These are phyloP conservation scores for Lagopus leucura DNA, from an alignment of 2,113 vertebrate genomes.

Conservation along the genomic window DNA sequence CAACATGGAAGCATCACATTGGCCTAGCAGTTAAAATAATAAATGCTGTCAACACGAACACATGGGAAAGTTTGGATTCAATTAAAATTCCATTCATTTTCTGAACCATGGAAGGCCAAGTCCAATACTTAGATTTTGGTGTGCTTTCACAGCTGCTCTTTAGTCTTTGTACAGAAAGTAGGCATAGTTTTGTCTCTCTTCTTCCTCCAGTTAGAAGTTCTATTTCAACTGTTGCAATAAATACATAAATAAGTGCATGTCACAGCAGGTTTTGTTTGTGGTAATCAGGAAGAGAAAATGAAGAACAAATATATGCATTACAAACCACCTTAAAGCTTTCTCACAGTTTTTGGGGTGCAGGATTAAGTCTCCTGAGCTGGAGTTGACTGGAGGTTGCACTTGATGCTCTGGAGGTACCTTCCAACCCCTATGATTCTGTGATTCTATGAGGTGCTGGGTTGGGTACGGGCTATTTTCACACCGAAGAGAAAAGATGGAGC, in stretches of 20 bases:
- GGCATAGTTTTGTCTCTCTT: constrained; percentile 16
- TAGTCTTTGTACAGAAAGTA: constrained; percentile 36
- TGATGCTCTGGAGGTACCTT: too few species aligned
- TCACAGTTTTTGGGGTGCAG: neutral
- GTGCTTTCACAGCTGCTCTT: constrained; percentile 59
- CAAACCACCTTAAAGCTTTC: neutral
- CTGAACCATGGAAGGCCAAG: constrained; percentile 39
- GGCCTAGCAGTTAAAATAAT: constrained; percentile 35
- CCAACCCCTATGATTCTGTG: too few species aligned
- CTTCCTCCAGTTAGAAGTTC: neutral
- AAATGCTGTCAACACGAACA: constrained; percentile 55
- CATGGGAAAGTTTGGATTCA: constrained; percentile 47
- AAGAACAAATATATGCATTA: neutral
- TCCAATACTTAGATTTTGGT: constrained; percentile 23
- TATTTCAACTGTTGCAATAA: neutral
- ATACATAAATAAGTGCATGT: neutral
- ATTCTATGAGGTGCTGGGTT: neutral
- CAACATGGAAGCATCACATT: constrained; percentile 13
- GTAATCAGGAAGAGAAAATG: neutral
- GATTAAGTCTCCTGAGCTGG: neutral
- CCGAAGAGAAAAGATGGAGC: neutral
- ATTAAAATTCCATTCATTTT: constrained; percentile 70
- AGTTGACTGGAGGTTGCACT: neutral
- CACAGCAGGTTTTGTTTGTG: neutral
- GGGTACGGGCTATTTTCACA: neutral